A percentile compares a stretch with the other conserved stretches of the same genome.
Conservation (phyloP, 2,113 vertebrate species). For the Rhodinocichla rosea region DNA sequence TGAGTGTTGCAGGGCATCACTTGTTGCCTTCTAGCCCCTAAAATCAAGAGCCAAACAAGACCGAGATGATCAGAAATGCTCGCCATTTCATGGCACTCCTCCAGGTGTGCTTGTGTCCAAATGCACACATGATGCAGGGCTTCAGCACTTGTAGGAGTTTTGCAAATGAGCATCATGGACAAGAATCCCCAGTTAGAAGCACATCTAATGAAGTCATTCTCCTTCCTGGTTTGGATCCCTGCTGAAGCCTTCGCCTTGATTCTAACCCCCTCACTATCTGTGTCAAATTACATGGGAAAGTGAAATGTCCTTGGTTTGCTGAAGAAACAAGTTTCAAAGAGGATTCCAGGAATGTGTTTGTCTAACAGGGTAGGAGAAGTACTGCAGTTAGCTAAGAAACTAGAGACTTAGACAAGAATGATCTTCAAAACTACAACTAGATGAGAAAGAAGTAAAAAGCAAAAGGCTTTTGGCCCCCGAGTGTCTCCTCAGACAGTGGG, state of each 20-base stretch:
- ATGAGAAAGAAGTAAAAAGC: background rate
- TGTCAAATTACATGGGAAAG: background rate
- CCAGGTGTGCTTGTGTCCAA: background rate
- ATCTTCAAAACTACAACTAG: background rate
- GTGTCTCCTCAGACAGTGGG: background rate
- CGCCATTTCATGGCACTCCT: accelerated
- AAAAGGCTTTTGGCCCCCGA: background rate
- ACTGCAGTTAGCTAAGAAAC: background rate
- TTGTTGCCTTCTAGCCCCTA: background rate
- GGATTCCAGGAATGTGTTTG: background rate
- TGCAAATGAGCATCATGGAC: background rate
- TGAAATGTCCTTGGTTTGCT: background rate
- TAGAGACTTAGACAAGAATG: background rate
- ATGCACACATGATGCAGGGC: accelerated
- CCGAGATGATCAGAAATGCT: background rate
- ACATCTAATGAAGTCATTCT: background rate
- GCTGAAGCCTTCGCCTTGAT: background rate
- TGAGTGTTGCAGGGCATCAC: background rate
- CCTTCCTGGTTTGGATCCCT: background rate
- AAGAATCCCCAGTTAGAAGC: background rate
- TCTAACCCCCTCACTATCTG: accelerated
- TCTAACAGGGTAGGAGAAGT: background rate
- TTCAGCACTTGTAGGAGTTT: background rate
- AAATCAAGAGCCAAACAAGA: background rate
- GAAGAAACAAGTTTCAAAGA: background rate